Conservation (phyloP, 1,140 invertebrate genomes). For the Lethrus apterus region DNA sequence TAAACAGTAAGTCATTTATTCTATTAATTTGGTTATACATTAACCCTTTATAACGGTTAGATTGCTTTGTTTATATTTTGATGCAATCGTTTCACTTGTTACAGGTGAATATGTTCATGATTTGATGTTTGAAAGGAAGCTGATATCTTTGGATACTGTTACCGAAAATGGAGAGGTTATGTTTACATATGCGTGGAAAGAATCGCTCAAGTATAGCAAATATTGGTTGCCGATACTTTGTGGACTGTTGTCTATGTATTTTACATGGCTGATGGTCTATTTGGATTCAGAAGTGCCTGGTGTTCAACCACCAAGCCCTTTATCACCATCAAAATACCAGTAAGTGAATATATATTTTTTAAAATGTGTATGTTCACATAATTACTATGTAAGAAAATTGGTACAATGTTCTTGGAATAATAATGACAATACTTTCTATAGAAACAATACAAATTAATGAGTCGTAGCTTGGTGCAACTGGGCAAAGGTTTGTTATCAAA, state of each 20-base stretch:
- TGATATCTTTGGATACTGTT: constrained; percentile 27
- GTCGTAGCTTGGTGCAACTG: too few relatives aligned
- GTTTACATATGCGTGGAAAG: constrained; percentile 28
- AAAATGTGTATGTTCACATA: background rate
- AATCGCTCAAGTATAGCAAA: constrained; percentile 26
- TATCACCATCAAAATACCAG: constrained; percentile 40
- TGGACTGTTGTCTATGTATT: constrained; percentile 34
- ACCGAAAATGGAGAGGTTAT: constrained; percentile 30
- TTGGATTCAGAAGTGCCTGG: constrained; percentile 46
- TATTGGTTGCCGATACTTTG: constrained; percentile 36
- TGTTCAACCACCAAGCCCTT: constrained; percentile 43
- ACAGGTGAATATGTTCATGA: constrained; percentile 25
- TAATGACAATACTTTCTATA: background rate
- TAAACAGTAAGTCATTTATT: constrained; percentile 32
- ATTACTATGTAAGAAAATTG: background rate
- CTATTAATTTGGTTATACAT: constrained; percentile 5
- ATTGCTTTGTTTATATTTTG: constrained; percentile 12
- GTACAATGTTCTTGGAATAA: background rate
- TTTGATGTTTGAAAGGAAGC: constrained; percentile 27
- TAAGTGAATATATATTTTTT: constrained; percentile 17
- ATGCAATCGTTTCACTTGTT: constrained; percentile 16
- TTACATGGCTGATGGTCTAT: constrained; percentile 44
- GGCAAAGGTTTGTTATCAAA: too few relatives aligned
- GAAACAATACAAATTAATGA: background rate
- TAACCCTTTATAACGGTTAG: constrained; percentile 6